These are phyloP conservation scores for Orthosia cruda DNA, from an alignment of 2,888 invertebrate species.

Conservation along the genomic window DNA sequence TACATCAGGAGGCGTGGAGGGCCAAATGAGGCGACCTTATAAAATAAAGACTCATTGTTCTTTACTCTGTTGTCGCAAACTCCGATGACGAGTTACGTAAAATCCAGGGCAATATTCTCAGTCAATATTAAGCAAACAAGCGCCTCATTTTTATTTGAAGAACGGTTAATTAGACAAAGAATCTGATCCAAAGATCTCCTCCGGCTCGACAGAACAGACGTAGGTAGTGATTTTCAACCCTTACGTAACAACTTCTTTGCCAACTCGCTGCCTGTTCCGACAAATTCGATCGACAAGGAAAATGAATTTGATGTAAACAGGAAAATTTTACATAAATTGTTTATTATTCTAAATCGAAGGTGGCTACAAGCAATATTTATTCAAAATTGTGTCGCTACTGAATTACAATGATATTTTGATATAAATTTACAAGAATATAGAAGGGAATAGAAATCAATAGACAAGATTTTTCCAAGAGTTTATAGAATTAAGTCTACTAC, in stretches of 20 bases:
- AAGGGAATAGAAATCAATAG: not conserved
- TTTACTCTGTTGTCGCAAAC: not conserved
- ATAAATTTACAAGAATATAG: not conserved
- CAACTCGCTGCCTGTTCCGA: not conserved
- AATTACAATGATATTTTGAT: conserved; percentile 15
- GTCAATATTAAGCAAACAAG: conserved; percentile 3
- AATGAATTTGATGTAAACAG: conserved; percentile 53
- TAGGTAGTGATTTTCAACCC: not conserved
- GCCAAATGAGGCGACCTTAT: not conserved
- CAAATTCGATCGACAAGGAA: conserved; percentile 24
- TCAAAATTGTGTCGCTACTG: conserved; percentile 25
- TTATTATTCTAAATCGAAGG: conserved; percentile 1
- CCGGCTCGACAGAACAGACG: not conserved
- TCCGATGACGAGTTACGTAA: conserved; percentile 5
- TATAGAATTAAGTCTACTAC: not conserved
- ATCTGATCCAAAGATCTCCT: not conserved
- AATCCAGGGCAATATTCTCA: not conserved
- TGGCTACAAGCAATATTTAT: conserved; percentile 31
- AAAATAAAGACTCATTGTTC: not conserved
- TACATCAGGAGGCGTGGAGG: not conserved
- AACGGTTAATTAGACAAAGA: not conserved
- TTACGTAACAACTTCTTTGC: not conserved
- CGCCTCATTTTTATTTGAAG: not conserved
- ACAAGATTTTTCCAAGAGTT: not conserved
- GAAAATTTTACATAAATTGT: conserved; percentile 30